These are phyloP conservation scores for Tetragonula clypearis DNA, from an alignment of 1,140 invertebrate genomes.

Conservation along the genomic window DNA sequence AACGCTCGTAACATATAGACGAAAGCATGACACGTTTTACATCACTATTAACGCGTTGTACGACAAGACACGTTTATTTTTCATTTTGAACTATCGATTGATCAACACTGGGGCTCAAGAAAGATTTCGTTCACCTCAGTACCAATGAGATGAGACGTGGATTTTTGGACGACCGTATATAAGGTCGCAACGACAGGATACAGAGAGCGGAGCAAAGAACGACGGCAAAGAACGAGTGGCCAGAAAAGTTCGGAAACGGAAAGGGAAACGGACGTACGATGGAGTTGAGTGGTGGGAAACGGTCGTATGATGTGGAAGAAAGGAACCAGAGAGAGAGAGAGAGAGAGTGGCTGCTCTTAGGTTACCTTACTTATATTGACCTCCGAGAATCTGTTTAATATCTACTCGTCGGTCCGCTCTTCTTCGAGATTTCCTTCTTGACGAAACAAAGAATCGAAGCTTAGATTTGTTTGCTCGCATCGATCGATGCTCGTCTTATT, in stretches of 20 bases:
- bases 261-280: constrained; percentile 6
- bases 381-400: constrained; percentile 75
- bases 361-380: constrained; percentile 69
- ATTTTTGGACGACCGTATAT: background rate
- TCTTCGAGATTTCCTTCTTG: constrained; percentile 2
- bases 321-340: background rate
- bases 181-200: background rate
- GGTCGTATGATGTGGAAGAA: constrained; percentile 38
- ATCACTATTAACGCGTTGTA: too few relatives aligned
- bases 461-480: constrained; percentile 26
- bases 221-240: too few relatives aligned
- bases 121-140: too few relatives aligned
- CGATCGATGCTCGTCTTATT: background rate
- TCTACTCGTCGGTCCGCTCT: constrained; percentile 46
- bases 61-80: too few relatives aligned
- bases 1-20: too few relatives aligned
- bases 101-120: too few relatives aligned
- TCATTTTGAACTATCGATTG: too few relatives aligned
- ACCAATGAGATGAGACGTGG: too few relatives aligned
- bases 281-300: constrained; percentile 58
- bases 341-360: background rate
- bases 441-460: constrained; percentile 8
- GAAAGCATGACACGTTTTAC: too few relatives aligned
- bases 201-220: background rate
- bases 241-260: background rate